A percentile compares a stretch with the other conserved stretches of the same genome.
Conservation (phyloP, 2,113 vertebrate species). For the Ctenodactylus gundi region DNA sequence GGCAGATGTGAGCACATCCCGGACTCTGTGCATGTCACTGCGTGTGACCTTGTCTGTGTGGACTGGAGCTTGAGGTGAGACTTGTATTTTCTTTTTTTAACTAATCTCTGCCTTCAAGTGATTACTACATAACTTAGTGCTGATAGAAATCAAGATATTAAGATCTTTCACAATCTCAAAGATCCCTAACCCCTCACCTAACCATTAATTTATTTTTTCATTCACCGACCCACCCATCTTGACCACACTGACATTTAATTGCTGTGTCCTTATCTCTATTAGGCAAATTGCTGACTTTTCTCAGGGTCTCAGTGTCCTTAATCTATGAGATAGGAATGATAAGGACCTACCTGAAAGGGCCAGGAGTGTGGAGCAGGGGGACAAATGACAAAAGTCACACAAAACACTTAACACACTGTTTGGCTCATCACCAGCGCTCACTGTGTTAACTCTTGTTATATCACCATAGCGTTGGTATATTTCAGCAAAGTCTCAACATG, state of each 20-base stretch:
- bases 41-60: not conserved
- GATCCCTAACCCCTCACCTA: not conserved
- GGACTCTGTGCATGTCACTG: not conserved
- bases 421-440: not conserved
- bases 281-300: constrained; percentile 7
- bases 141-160: not conserved
- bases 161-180: not conserved
- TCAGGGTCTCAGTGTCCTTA: not conserved
- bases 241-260: not conserved
- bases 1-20: not conserved
- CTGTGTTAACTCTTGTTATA: not conserved
- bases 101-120: constrained; percentile 6
- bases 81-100: not conserved
- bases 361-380: not conserved
- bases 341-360: not conserved
- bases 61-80: not conserved
- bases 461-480: not conserved
- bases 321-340: not conserved
- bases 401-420: not conserved
- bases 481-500: constrained; percentile 19
- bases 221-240: not conserved
- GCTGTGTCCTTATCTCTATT: not conserved
- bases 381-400: not conserved
- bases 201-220: not conserved
- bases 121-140: not conserved